Base-by-base conservation (phyloP, 2,113 vertebrate genomes). In the Noctilio leporinus region DNA sequence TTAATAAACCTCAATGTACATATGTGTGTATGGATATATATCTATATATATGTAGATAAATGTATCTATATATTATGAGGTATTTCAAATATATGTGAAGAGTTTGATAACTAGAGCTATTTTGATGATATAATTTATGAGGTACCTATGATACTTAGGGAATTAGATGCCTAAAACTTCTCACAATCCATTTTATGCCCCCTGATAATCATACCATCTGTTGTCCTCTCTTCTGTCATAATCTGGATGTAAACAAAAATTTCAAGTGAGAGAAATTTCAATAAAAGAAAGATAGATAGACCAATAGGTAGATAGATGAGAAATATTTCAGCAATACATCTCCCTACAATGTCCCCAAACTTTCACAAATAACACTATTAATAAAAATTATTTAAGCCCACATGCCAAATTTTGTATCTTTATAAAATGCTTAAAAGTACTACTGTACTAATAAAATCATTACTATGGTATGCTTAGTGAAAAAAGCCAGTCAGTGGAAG, bases 231-330 rank as follows among this genome's bases (percentile, higher is more conserved):
- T 92, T 93, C 35, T 15, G 38, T 69, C 19, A 28, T 43, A 78
- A 78, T 49, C 14, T 73, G 22, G 4, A 57, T 75, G 7, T 49
- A 70, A 92, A 92, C 55, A 89, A 30, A 67, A 77, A 70, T 78
- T 80, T 87, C 49, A 51, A 19, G 67, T 70, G 33, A 88, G 24
- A 86, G 30, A 59, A 91, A 89, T 53, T 65, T 72, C 24, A 91
- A 77, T 28, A 16, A 59, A 33, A 59, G 45, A 77, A n/a, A 83
- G 24, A 30, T 53, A 24, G 10, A 33, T 72, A 17, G 30, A 62
- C 89, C 3, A 62, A 40, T 73, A 91, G 33, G 33, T 55, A 49
- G 16, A 72, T 55, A 12, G 22, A 45, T 53, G 5, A 45, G 12
- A 72, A 67, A 20, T 70, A 82, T 53, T 77, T 88, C 24, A 93